Evolutionary conservation across 1,140 invertebrate genomes (phyloP), one percentile per base, ranked within the genome.

Genomic region (Thaumatotibia leucotreta): DNA sequence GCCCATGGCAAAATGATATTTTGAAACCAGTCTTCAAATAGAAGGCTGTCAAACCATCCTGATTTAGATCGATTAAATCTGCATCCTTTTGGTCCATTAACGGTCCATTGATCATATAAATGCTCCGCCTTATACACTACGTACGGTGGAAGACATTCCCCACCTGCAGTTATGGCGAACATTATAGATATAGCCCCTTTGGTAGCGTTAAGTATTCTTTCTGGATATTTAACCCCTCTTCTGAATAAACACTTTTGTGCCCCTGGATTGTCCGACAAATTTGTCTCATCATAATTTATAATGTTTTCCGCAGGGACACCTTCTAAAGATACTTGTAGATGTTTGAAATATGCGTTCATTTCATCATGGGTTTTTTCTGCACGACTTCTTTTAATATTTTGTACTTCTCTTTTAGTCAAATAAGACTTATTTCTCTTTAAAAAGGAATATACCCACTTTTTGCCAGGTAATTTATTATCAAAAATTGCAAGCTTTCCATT

Each of bases 261-360:
- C 2, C 84, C 82, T 8, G 80, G 78, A 71, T 91, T 79, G 69
- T 90, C 86, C 0, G 66, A 72, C n/a, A 88, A 67, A 70, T 91
- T 89, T 5, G 86, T 92, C 71, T 91, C 83, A 69, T 92, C 89
- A 70, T 80, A 92, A 69, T 92, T 92, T 3, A 84, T 64, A n/a
- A 91, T 81, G 64, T 82, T 76, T 14, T 68, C 14, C 14, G 77
- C 72, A 29, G 82, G 80, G n/a, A 88, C 74, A 33, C 72, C 72
- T 69, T 82, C 32, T 11, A 89, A 24, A 14, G 68, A 39, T 1
- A 6, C 0, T 27, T 58, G 0, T 58, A 68, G 35, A 50, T 72
- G 63, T 24, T 58, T 31, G 11, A 72, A 72, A 66, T 72, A 68
- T 45, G 39, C 14, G 0, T 29, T 33, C 6, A 69, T 24, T 27